phyloP scores from a whole-genome alignment of 2,888 invertebrate species.

The Polylopha cassiicola region DNA sequence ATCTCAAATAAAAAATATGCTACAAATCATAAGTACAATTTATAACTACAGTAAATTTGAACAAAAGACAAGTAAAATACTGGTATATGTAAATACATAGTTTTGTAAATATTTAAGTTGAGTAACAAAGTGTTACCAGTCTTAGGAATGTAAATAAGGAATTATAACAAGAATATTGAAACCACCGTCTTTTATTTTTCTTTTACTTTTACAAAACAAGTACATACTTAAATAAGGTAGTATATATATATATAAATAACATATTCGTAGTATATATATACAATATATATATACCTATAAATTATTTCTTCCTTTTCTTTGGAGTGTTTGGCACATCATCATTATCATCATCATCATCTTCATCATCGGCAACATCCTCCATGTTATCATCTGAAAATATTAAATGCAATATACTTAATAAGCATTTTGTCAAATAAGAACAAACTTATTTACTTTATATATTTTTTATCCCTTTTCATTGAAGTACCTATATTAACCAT shows the following conservation, averaged over 20 bases:
- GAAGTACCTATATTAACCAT: too few species aligned
- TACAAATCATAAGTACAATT: conserved; percentile 13
- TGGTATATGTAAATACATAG: conserved; percentile 24
- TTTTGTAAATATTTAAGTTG: conserved; percentile 22
- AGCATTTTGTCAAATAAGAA: too few species aligned
- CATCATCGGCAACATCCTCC: conserved; percentile 30
- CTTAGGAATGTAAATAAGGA: conserved; percentile 22
- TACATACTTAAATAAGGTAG: conserved; percentile 8
- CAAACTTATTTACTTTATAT: too few species aligned
- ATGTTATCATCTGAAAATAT: conserved; percentile 15
- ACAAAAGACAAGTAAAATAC: conserved; percentile 3
- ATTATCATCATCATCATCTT: conserved; percentile 36
- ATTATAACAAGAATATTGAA: conserved; percentile 22
- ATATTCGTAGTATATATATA: conserved; percentile 29
- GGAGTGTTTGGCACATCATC: conserved; percentile 34
- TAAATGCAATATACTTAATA: background rate
- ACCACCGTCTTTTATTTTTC: conserved; percentile 11
- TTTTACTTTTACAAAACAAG: conserved; percentile 11
- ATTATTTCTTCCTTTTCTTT: conserved; percentile 47
- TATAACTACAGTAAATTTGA: background rate
- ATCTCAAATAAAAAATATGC: conserved; percentile 1
- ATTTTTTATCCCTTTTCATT: too few species aligned
- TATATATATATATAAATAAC: conserved; percentile 14
- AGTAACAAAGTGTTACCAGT: conserved; percentile 21
- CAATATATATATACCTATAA: conserved; percentile 14